Evolutionary conservation across 2,888 invertebrate genomes (phyloP), one percentile per base, ranked within the genome.

Genomic region (Clanis bilineata): DNA sequence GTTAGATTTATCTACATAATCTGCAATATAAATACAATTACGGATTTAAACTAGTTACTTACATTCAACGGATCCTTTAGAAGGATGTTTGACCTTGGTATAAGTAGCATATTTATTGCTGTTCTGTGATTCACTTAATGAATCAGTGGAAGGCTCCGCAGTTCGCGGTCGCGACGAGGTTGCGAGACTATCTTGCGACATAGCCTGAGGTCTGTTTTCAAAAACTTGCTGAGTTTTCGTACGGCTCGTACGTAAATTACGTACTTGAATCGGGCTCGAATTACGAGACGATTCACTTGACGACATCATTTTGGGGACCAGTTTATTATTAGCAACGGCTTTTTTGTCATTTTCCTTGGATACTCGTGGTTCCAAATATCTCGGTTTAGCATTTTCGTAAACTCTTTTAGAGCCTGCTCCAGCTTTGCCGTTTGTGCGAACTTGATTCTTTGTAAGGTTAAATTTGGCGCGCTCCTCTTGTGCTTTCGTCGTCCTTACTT

Each of bases 271-370:
- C 0, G 95, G 95, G 71, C 95, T 95, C 1, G 95, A 94, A 63
- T 95, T 95, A 10, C 95, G 90, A 0, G 95, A 95, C 0, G 95
- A 95, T 70, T 95, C 95, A 54, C 93, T 94, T 0, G 94, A 94
- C 15, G 51, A 94, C 15, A 93, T 85, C 76, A 93, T 86, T 64
- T 90, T 91, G 43, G 90, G 86, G 21, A 85, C 79, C 21, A 90
- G 73, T 59, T 90, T 92, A 32, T 86, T 89, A 1, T 82, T 66
- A 21, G 80, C 69, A 67, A 78, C 45, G 63, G 79, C 64, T 54
- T 76, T 79, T 57, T 71, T 76, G 1, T 71, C 72, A 3, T 56
- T 69, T 3, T 79, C 80, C 55, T 76, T 82, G 1, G 57, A 18
- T 9, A 63, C 18, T 23, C 92, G 89, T 2, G 95, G 94, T 68